Conservation (phyloP, 2,888 invertebrate genomes). For the Hirtodrosophila duncani region DNA sequence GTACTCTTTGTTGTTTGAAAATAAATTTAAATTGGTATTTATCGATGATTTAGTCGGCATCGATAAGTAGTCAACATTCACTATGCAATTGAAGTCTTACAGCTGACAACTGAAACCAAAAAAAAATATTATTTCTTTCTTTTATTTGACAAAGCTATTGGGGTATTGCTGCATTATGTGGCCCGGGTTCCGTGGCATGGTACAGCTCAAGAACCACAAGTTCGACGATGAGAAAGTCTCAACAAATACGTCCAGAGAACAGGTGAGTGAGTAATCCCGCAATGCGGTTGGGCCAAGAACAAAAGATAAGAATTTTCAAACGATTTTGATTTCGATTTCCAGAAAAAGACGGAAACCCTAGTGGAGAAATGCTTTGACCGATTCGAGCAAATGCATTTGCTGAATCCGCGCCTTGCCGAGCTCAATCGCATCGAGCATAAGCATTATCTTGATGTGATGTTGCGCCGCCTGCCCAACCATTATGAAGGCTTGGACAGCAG, state of each 20-base stretch:
- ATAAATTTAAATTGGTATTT: too few relatives aligned
- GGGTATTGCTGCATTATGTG: conserved; percentile 30
- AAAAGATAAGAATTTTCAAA: conserved; percentile 3
- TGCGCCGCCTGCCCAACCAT: conserved; percentile 83
- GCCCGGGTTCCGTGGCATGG: conserved; percentile 69
- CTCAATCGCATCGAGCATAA: conserved; percentile 83
- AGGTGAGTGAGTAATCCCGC: conserved; percentile 78
- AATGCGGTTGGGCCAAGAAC: neutral
- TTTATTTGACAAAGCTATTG: conserved; percentile 11
- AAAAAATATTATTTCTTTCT: conserved; percentile 16
- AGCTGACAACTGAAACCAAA: too few relatives aligned
- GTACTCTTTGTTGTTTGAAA: too few relatives aligned
- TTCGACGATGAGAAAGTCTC: conserved; percentile 82
- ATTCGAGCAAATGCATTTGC: conserved; percentile 78
- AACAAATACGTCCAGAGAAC: conserved; percentile 81
- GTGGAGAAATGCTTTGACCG: conserved; percentile 80
- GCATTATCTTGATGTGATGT: conserved; percentile 83
- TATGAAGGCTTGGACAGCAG: conserved; percentile 95
- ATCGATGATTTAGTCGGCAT: too few relatives aligned
- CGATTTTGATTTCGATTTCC: neutral
- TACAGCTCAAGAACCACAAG: conserved; percentile 74
- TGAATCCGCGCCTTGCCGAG: conserved; percentile 81
- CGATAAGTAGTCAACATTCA: too few relatives aligned
- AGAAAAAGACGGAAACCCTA: conserved; percentile 81
- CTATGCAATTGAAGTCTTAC: too few relatives aligned